Base-by-base conservation (phyloP, 2,797 vertebrate genomes). In the Hypotaenidia philippensis region DNA sequence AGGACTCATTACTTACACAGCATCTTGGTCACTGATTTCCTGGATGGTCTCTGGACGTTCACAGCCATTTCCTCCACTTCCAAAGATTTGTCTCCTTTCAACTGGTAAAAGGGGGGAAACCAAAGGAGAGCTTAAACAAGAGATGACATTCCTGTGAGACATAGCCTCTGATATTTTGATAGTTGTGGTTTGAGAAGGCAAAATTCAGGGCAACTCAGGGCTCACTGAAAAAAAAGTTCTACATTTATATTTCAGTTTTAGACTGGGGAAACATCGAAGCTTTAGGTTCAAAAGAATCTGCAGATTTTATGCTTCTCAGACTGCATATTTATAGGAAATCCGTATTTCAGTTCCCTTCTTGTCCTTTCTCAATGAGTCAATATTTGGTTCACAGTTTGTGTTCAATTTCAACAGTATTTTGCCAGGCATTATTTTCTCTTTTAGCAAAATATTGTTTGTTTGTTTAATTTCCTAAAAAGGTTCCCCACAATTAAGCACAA, bases 11-110 rank as follows among this genome's bases (percentile, higher is more conserved):
- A 92, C 88, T 93, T 50, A 92, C 94, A 93, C 32, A 96, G 1
- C 98, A 98, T 98, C 90, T 98, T 98, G 83, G 97, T 98, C 81
- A 98, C 95, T 68, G 98, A 98, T 95, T 98, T 98, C 75, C 98
- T 97, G 74, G 97, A 97, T 23, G 98, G 96, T 82, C 97, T 97
- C 89, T 98, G 98, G 71, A 98, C 65, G 31, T 96, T 98, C 89
- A 97, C 83, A 61, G 93, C 76, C 79, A 96, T 96, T 96, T 98
- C 97, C 70, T 98, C 95, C 41, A 63, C 95, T 93, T 98, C 97
- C 90, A 98, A 72, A 47, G 96, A 96, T 71, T 92, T 96, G 59
- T 98, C 97, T 91, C 95, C 96, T 91, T 94, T 97, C 65, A 98
- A 13, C 98, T 98, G 92, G 34, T 13, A 91, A 94, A 83, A 72